These are phyloP conservation scores for Phalera bucephala DNA, from an alignment of 2,888 invertebrate genomes.

Conservation along the genomic window DNA sequence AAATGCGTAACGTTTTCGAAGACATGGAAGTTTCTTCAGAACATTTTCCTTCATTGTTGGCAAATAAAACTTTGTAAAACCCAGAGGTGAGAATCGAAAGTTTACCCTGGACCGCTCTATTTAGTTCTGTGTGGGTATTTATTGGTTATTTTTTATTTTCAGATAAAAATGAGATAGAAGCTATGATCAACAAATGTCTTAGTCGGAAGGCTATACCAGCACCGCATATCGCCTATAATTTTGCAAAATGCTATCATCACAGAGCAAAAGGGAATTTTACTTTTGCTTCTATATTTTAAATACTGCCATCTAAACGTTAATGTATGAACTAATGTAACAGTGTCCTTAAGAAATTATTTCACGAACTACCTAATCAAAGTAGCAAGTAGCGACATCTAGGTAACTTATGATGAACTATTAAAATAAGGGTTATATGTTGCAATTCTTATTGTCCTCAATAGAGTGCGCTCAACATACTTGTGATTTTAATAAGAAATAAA, in stretches of 20 bases:
- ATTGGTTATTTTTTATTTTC: constrained; percentile 22
- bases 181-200: constrained; percentile 44
- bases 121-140: too few relatives aligned
- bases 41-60: too few relatives aligned
- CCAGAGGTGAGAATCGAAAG: background rate
- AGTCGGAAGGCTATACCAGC: constrained; percentile 29
- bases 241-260: constrained; percentile 41
- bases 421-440: background rate
- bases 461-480: background rate
- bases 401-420: background rate
- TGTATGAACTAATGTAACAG: background rate
- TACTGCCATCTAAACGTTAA: constrained; percentile 16
- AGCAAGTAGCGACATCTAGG: constrained; percentile 18
- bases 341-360: too few relatives aligned
- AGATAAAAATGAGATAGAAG: constrained; percentile 37
- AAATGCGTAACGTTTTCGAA: too few relatives aligned
- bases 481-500: too few relatives aligned
- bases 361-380: too few relatives aligned
- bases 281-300: constrained; percentile 19
- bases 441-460: background rate
- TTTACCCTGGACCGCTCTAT: too few relatives aligned
- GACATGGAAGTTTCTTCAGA: too few relatives aligned
- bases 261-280: constrained; percentile 9
- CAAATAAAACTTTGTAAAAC: too few relatives aligned
- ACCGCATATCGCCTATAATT: constrained; percentile 46